Base-by-base conservation (phyloP, 2,888 invertebrate species). In the Hypercompe scribonia region DNA sequence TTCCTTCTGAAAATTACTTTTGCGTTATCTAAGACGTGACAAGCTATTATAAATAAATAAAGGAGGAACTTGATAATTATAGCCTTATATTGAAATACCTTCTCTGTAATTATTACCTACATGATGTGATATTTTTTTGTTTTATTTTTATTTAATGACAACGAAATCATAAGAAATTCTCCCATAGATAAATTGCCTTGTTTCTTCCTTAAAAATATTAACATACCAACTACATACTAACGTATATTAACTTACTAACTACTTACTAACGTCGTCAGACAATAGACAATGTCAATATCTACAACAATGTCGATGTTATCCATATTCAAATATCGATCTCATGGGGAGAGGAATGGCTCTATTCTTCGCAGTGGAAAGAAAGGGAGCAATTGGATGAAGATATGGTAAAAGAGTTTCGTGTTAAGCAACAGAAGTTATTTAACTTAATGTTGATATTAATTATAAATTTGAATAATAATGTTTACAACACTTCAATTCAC, bases 41-140 rank as follows among this genome's bases (percentile, higher is more conserved):
- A 87, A 84, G 86, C 84, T 78, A 87, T 70, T 31, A 63, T 65
- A 36, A 74, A 87, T 87, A 78, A 81, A 84, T 75, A 86, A 86
- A 81, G 18, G 75, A 86, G 87, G 86, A 88, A 85, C 80, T 85
- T 28, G 50, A 72, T 76, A 81, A 89, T 89, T 86, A 87, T 61
- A 78, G 76, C 77, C 83, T 84, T 84, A 87, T 84, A 86, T 84
- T 86, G 75, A 80, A 80, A 77, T 68, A 65, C 68, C 74, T 78
- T 71, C 72, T 78, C 80, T 81, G 79, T 72, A 78, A 83, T 85
- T n/a, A n/a, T 54, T 77, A 68, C 46, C 65, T 66, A 36, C 18
- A 28, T 24, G 33, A 10, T 11, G 24, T 15, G 50, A 8, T 11
- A n/a, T 24, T 67, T 68, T 64, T 71, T 34, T n/a, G 13, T 34